Conservation (phyloP, 2,888 invertebrate genomes). For the Baccha elongata region DNA sequence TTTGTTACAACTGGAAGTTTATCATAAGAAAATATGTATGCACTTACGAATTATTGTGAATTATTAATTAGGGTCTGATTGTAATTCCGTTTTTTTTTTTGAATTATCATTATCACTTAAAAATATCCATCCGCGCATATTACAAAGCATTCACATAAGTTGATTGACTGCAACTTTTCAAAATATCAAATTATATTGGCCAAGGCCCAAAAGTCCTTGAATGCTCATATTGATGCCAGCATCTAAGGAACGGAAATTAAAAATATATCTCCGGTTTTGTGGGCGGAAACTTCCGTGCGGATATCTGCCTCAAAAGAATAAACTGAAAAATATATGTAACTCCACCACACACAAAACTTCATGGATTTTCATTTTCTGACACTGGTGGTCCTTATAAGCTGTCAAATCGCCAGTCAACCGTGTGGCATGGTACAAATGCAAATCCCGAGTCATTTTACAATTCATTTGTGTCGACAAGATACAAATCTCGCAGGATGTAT, state of each 20-base stretch:
- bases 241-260: slow-evolving; percentile 67
- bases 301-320: slow-evolving; percentile 49
- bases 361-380: slow-evolving; percentile 20
- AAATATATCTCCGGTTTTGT: slow-evolving; percentile 81
- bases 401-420: slow-evolving; percentile 67
- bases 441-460: slow-evolving; percentile 69
- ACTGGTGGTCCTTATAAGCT: slow-evolving; percentile 39
- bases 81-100: no score
- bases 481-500: slow-evolving; percentile 59
- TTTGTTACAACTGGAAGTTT: no score
- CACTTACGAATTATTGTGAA: no score
- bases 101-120: no score
- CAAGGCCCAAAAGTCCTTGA: slow-evolving; percentile 20
- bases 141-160: not conserved
- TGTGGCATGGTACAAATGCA: slow-evolving; percentile 61
- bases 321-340: slow-evolving; percentile 5
- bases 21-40: no score
- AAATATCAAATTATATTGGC: slow-evolving; percentile 28
- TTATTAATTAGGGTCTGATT: no score
- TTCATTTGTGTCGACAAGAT: slow-evolving; percentile 71
- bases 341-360: slow-evolving; percentile 7
- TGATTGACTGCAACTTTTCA: slow-evolving; percentile 13
- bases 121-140: no score
- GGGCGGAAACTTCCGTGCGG: slow-evolving; percentile 81
- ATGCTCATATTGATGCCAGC: not conserved